Evolutionary conservation across 2,113 vertebrate genomes (phyloP), one percentile per base, ranked within the genome.

Genomic region (Zosterops hypoxanthus): DNA sequence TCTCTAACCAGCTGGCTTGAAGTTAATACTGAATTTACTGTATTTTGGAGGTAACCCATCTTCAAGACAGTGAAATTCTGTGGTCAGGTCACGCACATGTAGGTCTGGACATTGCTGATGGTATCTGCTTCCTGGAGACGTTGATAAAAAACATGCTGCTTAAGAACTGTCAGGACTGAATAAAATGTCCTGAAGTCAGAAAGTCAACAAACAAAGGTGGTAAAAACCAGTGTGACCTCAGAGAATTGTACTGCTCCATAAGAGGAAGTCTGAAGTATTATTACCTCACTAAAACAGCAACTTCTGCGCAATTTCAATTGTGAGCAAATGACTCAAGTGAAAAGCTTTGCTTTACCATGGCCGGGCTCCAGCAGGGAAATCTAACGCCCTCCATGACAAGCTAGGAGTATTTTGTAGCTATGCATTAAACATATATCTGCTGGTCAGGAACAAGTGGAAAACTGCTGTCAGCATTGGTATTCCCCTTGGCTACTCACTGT

Each of bases 361-460:
- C 95, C 1, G 0, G 81, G 44, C 81, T 96, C 95, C 95, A 96
- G 70, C 82, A 60, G 44, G 86, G 95, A 96, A 97, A 96, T 94
- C 81, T 82, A 96, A 91, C 1, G 41, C 92, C n/a, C 36, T 86
- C 73, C 52, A 49, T 2, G 10, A 88, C 75, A 66, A 84, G 80
- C 53, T 5, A 11, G n/a, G 73, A 94, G 83, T 84, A 77, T 95
- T 95, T 95, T 91, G 95, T 95, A 94, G 83, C 92, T 82, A 94
- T 95, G 91, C 93, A 96, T 96, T 96, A 96, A 95, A 96, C 92
- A 96, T 94, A 70, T 6, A 91, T 41, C 69, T 52, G 47, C 25
- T 9, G 12, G 46, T 23, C 59, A 69, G 83, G 64, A 82, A 79
- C 0, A 9, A 86, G 53, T 73, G 80, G 91, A 91, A 86, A 94